Evolutionary conservation across 2,888 invertebrate genomes (phyloP), one percentile per base, ranked within the genome.

Genomic region (Phalangium opilio): DNA sequence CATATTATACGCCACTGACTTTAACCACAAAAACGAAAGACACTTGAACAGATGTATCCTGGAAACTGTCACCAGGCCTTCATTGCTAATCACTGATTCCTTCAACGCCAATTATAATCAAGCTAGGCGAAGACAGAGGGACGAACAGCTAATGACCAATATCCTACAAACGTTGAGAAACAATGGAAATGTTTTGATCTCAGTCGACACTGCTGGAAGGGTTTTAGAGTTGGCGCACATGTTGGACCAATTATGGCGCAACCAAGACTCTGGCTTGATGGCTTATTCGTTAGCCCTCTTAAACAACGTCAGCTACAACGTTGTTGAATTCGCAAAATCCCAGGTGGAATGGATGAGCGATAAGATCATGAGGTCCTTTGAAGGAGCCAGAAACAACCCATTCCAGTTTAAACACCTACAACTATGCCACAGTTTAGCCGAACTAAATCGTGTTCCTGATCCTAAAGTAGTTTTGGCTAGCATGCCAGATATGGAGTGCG

Each of bases 321-420:
- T 96, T 0, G 86, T 96, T 2, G 96, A 96, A 67, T 96, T 96
- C 68, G 96, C 98, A 2, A 98, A 96, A 66, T 91, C 91, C 0
- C 91, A 83, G 73, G 91, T 98, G 57, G 98, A 98, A 69, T 98
- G 96, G 98, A 98, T 99, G 98, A 91, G 91, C 63, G 96, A 98
- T 63, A 96, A 95, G 63, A 70, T 99, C 38, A 90, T 95, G 73
- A 78, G 89, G 51, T 59, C 60, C 5, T 68, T 67, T 54, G 67
- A 68, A 52, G 58, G 59, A 5, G 62, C 62, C 10, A 53, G 63
- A 14, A 58, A 57, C 46, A 95, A 93, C 71, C 96, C 96, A 0
- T 96, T 95, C 66, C 89, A 89, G 46, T 84, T 96, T 53, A 83
- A 85, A 53, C 86, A 95, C 68, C 71, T 98, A 43, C 87, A 91